Conservation (phyloP, 2,888 invertebrate species). For the Chymomyza fuscimana region DNA sequence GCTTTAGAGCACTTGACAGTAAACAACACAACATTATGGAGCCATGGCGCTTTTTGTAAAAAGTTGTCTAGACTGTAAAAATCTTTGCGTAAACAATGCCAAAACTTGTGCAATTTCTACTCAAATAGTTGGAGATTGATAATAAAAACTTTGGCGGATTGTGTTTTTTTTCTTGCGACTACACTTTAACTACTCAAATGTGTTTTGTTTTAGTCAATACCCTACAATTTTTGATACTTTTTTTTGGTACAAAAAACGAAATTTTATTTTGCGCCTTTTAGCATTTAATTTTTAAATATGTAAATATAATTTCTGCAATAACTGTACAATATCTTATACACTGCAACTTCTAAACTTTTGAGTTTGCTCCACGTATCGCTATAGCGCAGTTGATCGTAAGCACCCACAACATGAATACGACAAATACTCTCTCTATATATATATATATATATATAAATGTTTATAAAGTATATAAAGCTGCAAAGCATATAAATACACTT, state of each 20-base stretch:
- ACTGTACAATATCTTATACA: conserved; percentile 55
- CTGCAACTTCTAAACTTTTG: conserved; percentile 74
- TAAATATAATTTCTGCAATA: conserved; percentile 39
- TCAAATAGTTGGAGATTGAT: neutral
- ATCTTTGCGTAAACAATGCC: neutral
- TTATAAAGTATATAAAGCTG: conserved; percentile 24
- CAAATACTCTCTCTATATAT: conserved; percentile 11
- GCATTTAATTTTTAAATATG: conserved; percentile 5
- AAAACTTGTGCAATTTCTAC: neutral
- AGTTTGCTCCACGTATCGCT: conserved; percentile 77
- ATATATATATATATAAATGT: conserved; percentile 28
- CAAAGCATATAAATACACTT: conserved; percentile 32
- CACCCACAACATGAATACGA: conserved; percentile 28
- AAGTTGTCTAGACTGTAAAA: conserved; percentile 60
- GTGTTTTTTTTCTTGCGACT: neutral
- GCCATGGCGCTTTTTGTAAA: conserved; percentile 45
- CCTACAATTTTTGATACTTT: conserved; percentile 20
- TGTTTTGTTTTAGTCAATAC: too few relatives aligned
- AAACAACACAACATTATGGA: neutral
- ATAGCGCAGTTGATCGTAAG: conserved; percentile 69
- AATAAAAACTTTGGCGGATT: neutral
- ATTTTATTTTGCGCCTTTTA: conserved; percentile 17
- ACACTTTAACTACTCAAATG: conserved; percentile 17
- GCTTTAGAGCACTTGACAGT: neutral
- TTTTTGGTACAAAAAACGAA: conserved; percentile 39